Evolutionary conservation across 1,140 invertebrate species (phyloP).

Genomic region (Ruditapes philippinarum): DNA sequence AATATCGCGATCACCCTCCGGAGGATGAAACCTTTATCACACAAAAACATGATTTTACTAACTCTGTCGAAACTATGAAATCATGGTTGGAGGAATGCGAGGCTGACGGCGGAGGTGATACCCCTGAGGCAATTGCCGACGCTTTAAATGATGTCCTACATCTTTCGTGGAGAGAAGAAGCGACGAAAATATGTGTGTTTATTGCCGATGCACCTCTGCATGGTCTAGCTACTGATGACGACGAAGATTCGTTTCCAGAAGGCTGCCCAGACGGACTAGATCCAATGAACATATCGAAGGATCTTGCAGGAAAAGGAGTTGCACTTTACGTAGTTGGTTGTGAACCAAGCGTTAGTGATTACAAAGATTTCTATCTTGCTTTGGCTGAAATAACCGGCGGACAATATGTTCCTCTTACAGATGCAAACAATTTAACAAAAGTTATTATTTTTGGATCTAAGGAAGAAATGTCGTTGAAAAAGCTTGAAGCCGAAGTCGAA

Average conservation of each 20-base stretch:
- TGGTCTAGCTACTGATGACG: slow-evolving; percentile 71
- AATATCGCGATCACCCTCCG: slow-evolving; percentile 83
- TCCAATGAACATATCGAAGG: slow-evolving; percentile 75
- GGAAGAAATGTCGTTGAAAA: slow-evolving; percentile 82
- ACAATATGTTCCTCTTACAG: slow-evolving; percentile 81
- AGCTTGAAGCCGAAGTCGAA: slow-evolving; percentile 80
- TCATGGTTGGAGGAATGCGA: slow-evolving; percentile 74
- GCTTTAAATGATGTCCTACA: slow-evolving; percentile 80
- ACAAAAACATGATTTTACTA: slow-evolving; percentile 81
- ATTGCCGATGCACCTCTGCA: slow-evolving; percentile 83
- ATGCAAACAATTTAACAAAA: slow-evolving; percentile 74
- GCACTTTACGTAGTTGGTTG: slow-evolving; percentile 81
- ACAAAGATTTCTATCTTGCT: slow-evolving; percentile 83
- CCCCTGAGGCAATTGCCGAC: slow-evolving; percentile 82
- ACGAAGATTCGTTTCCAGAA: too few species aligned
- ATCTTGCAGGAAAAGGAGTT: slow-evolving; percentile 81
- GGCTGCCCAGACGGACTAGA: slow-evolving; percentile 76
- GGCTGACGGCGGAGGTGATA: slow-evolving; percentile 81
- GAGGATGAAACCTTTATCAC: slow-evolving; percentile 80
- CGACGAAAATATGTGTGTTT: slow-evolving; percentile 82
- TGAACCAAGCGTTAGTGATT: slow-evolving; percentile 80
- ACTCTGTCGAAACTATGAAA: slow-evolving; percentile 77
- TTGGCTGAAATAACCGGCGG: slow-evolving; percentile 82
- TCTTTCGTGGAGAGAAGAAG: slow-evolving; percentile 78
- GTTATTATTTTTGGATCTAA: slow-evolving; percentile 82